Evolutionary conservation across 2,797 vertebrate species (phyloP).

Genomic region (Nothura maculosa): DNA sequence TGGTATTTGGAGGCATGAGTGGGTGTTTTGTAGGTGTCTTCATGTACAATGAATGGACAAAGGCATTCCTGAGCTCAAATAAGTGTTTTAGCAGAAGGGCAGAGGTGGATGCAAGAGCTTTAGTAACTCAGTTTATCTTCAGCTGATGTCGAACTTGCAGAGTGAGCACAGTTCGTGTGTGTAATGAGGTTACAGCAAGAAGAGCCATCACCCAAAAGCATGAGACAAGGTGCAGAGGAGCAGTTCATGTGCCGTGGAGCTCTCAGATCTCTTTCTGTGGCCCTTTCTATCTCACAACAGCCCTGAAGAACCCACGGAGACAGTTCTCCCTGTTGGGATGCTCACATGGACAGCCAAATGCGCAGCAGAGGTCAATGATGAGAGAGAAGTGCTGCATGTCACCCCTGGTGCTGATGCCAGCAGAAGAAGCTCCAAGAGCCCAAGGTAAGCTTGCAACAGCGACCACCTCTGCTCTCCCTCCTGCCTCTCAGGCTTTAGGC

Average conservation of each 20-base stretch:
- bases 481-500: background rate
- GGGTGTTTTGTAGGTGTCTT: fast-evolving
- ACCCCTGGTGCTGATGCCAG: background rate
- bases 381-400: background rate
- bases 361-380: background rate
- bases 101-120: background rate
- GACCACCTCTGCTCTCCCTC: background rate
- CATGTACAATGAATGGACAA: fast-evolving
- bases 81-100: fast-evolving
- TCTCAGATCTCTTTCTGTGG: background rate
- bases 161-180: fast-evolving
- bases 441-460: background rate
- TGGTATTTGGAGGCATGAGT: too few species aligned
- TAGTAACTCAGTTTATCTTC: fast-evolving
- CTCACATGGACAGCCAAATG: too few species aligned
- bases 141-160: background rate
- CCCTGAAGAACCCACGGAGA: background rate
- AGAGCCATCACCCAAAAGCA: background rate
- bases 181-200: background rate
- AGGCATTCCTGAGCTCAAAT: background rate
- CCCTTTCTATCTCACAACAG: too few species aligned
- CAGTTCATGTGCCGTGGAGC: too few species aligned
- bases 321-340: fast-evolving
- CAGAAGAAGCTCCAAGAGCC: background rate
- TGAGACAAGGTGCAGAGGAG: background rate